Evolutionary conservation across 2,888 invertebrate genomes (phyloP).

Genomic region (Agrypnus murinus): DNA sequence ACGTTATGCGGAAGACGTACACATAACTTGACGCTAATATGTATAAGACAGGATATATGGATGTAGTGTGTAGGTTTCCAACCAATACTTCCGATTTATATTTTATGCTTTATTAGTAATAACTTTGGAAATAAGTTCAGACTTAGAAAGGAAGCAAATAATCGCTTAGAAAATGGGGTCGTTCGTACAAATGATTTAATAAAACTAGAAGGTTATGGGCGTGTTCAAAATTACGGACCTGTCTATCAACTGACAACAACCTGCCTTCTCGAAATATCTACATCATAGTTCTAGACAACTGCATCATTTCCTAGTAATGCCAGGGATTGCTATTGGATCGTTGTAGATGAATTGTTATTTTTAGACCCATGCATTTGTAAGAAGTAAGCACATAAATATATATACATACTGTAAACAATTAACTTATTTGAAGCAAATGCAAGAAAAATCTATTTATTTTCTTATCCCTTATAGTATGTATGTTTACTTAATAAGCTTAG

Average conservation of each 20-base stretch:
- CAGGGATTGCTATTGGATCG: too few species aligned
- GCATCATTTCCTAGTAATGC: not conserved
- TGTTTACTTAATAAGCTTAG: too few species aligned
- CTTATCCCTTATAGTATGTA: too few species aligned
- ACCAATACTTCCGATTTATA: constrained; percentile 36
- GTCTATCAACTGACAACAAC: constrained; percentile 20
- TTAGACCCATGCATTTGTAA: too few species aligned
- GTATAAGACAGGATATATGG: constrained; percentile 17
- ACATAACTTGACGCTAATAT: constrained; percentile 27
- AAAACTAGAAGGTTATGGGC: constrained; percentile 30
- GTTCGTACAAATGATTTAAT: constrained; percentile 35
- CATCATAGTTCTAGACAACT: not conserved
- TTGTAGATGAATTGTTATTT: too few species aligned
- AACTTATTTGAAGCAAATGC: too few species aligned
- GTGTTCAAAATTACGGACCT: constrained; percentile 33
- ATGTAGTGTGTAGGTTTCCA: constrained; percentile 12
- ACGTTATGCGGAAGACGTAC: constrained; percentile 16
- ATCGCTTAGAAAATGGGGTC: constrained; percentile 24
- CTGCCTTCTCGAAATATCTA: constrained; percentile 16
- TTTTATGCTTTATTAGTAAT: constrained; percentile 32
- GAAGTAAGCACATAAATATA: too few species aligned
- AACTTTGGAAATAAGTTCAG: constrained; percentile 26
- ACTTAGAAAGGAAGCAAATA: constrained; percentile 12
- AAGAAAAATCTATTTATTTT: too few species aligned
- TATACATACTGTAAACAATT: too few species aligned